Percentiles rank a stretch among this genome's conserved stretches.
These are phyloP conservation scores for Poeciliopsis presidionis DNA, from an alignment of 2,797 vertebrate genomes.

Conservation along the genomic window DNA sequence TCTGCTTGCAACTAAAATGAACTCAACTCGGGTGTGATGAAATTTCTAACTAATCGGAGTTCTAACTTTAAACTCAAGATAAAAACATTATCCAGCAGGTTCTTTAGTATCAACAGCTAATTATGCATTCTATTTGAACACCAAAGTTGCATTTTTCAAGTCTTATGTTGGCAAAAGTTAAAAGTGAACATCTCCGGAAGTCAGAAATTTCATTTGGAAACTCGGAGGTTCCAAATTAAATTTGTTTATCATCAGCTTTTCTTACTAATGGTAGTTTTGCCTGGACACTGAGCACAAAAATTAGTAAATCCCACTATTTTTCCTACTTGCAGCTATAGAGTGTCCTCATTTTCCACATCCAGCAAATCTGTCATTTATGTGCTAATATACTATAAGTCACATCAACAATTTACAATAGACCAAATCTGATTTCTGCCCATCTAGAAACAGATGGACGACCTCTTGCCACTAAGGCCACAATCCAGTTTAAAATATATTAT, in stretches of 20 bases:
- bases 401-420: neutral
- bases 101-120: neutral
- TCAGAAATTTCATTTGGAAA: neutral
- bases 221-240: neutral
- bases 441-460: neutral
- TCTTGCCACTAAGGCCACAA: neutral
- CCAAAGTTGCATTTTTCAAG: neutral
- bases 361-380: slow-evolving; percentile 7
- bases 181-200: neutral
- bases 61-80: neutral
- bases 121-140: neutral
- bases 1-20: neutral
- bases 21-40: neutral
- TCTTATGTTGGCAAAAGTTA: neutral
- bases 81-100: neutral
- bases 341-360: neutral
- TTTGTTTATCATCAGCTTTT: neutral
- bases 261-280: neutral
- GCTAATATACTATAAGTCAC: neutral
- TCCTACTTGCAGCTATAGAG: neutral
- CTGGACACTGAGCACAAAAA: neutral
- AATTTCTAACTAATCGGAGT: neutral
- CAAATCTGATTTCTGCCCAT: neutral
- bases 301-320: neutral
- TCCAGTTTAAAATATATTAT: slow-evolving; percentile 2